Base-by-base conservation (phyloP, 2,888 invertebrate genomes). In the Aleiodes alternator region DNA sequence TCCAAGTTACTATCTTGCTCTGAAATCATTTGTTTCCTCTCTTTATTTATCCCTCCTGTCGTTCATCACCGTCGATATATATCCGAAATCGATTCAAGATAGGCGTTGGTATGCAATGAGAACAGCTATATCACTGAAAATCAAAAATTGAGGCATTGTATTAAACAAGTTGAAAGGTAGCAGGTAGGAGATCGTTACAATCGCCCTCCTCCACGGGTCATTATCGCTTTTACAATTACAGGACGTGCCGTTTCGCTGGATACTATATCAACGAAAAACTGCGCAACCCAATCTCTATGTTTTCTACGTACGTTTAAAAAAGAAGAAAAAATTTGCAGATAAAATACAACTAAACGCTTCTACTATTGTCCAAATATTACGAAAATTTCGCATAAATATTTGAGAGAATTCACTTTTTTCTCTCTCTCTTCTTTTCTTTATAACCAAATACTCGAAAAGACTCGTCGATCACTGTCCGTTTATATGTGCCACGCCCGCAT, bases 141-240 rank as follows among this genome's bases (percentile, higher is more conserved):
- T 69, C 29, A 51, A 57, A 75, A 72, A 76, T 76, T 69, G 69
- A 72, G 69, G 72, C 69, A 76, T 76, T 72, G 75, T 75, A 64
- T 50, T 31, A 51, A 68, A 51, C 51, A 31, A 51, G 31, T 31
- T 51, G 68, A 68, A 68, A 48, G 16, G 64, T 64, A n/a, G 29
- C 8, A 12, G n/a, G 51, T 7, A 23, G 23, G 23, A 23, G 31
- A 80, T 80, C 75, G 78, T 77, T 76, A 78, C 80, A 81, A 81
- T 79, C 77, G 76, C 73, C 51, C 72, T 78, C 64, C 78, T 81
- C 68, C 80, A 80, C 79, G 80, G 79, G 76, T 78, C 80, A 80
- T 80, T 80, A 80, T 80, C 76, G 66, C 78, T 75, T 78, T 79
- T 79, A 81, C 80, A 81, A 81, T 81, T 80, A 79, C 81, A 81